Conservation (phyloP, 2,797 vertebrate genomes). For the Ficedula albicollis region DNA sequence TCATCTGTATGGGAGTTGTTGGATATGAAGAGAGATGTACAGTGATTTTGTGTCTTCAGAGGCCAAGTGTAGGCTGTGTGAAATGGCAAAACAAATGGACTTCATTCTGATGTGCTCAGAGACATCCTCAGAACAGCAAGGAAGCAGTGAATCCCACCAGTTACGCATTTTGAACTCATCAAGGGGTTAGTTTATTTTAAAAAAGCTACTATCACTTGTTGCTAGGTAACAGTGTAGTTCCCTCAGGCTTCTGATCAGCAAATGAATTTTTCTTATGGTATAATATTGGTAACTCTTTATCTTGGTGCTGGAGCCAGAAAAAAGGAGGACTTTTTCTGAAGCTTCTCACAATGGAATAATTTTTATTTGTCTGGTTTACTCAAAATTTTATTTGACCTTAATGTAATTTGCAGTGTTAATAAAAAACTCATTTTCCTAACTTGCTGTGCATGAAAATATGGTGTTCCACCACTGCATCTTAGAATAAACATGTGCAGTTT, state of each 20-base stretch:
- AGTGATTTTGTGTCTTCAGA: not conserved
- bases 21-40: not conserved
- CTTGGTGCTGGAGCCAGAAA: not conserved
- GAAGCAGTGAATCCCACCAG: not conserved
- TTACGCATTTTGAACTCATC: not conserved
- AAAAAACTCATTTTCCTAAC: not conserved
- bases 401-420: not conserved
- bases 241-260: not conserved
- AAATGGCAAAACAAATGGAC: not conserved
- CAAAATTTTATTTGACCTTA: not conserved
- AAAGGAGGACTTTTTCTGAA: not conserved
- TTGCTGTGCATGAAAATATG: not conserved
- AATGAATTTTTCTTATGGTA: slow-evolving; percentile 20
- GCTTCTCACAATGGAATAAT: not conserved
- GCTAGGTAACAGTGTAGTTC: slow-evolving; percentile 40
- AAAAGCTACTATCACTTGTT: not conserved
- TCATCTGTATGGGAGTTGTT: not conserved
- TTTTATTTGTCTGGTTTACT: not conserved
- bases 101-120: not conserved
- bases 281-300: not conserved
- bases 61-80: not conserved
- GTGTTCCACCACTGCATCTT: not conserved
- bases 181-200: slow-evolving; percentile 16
- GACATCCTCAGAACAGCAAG: not conserved
- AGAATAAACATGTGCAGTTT: not conserved